Evolutionary conservation across 2,888 invertebrate species (phyloP), one percentile per base, ranked within the genome.

Genomic region (Spilosoma lubricipeda): DNA sequence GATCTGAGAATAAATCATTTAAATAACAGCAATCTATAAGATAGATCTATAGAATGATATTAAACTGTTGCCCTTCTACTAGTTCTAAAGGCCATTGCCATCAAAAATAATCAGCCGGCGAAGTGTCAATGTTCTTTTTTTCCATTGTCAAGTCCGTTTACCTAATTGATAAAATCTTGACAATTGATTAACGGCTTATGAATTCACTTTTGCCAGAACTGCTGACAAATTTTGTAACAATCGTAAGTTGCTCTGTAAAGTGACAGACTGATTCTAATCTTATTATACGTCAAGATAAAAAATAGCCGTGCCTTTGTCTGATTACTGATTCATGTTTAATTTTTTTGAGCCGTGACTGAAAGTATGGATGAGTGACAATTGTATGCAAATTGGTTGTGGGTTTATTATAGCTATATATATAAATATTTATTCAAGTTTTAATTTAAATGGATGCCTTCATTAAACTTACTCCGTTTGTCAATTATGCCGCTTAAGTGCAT

Each of bases 121-220:
- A 73, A 78, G 77, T 82, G 83, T 81, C 82, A 82, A 74, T 76
- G 83, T 78, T 76, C 80, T 80, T 80, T 77, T n/a, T 77, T 80
- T 30, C 63, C 78, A 85, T 82, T 86, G 84, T 86, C 82, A 81
- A 81, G 81, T 77, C 68, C 79, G 80, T 86, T 85, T 86, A 85
- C 85, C 71, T 76, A 77, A 77, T 83, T 85, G 85, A 85, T 85
- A 83, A 81, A 76, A 85, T 85, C 85, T 85, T 86, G 85, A 85
- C 85, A 85, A 85, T 86, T 86, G 85, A 85, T 85, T 80, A 81
- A 86, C 80, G 81, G 72, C 69, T 78, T 77, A 77, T 77, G 73
- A 77, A 77, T 79, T 76, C 27, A 82, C 80, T 79, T 85, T 85
- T 82, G 85, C 84, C 80, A 81, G 84, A 76, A n/a, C 71, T 75